Evolutionary conservation across 1,140 invertebrate species (phyloP), one percentile per base, ranked within the genome.

Genomic region (Aphelinus atriplicis): DNA sequence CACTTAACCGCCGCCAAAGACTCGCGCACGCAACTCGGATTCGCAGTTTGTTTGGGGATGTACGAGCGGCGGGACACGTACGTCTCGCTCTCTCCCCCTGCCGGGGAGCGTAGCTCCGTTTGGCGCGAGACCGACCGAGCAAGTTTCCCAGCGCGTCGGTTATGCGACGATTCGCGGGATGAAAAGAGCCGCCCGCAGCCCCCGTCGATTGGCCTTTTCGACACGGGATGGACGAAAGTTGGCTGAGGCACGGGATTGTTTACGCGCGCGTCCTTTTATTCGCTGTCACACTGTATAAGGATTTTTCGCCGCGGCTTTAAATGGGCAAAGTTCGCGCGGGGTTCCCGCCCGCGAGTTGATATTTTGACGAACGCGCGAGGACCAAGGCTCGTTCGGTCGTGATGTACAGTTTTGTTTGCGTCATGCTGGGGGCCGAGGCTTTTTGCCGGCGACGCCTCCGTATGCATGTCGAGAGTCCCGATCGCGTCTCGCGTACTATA

Each of bases 361-460:
- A 51, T 71, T 71, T 71, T 71, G 60, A 63, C 46, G 69, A 71
- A 63, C 69, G 69, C 43, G 26, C 26, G 26, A 26, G 26, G 26
- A 26, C 26, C 0, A 26, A 26, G 26, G 47, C n/a, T 7, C 42
- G 50, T 43, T 63, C 48, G 42, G 51, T 60, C 51, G 48, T 71
- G 69, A 71, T 26, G 45, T 71, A 71, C 47, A 60, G 51, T 46
- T 71, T 55, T 71, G 69, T 71, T 71, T 71, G 55, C 53, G 42
- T 47, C 26, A 9, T 9, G 55, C 48, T 45, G 66, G 55, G 42
- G 48, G 3, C 46, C 26, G 26, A 0, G 26, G 26, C 26, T 26
- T 26, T 26, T 26, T 26, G 26, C 26, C 26, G 26, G 26, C 26
- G 26, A 26, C 26, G 26, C 26, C 26, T 26, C 26, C 26, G 26